Base-by-base conservation (phyloP, 2,888 invertebrate genomes). In the Brachyptera risi region DNA sequence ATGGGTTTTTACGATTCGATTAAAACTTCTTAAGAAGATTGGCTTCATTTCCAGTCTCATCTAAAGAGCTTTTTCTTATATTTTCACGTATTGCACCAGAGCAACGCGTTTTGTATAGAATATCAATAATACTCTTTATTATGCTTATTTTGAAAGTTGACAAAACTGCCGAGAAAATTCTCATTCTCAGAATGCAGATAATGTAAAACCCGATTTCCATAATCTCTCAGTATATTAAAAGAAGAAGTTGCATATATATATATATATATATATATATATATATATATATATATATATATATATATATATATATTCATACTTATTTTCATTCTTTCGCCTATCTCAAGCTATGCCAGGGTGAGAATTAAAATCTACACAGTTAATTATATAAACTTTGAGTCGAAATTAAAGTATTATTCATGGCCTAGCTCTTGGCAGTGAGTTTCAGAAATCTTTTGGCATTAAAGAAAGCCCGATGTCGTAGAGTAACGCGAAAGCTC, bases 141-240 rank as follows among this genome's bases (percentile, higher is more conserved):
- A 54, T 37, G 54, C 37, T 54, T 51, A 54, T 37, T 54, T 54
- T 54, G 37, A 54, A 54, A 54, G 54, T 54, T 54, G 35, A 54
- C 54, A 54, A 35, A 54, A 54, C 19, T 54, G 54, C 24, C 54
- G 54, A n/a, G 37, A 35, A 37, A 24, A 54, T 35, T 54, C 37
- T 54, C 37, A 54, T 54, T 54, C 37, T 35, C 19, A 21, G n/a
- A n/a, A 17, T 35, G 35, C 37, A 19, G 35, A 54, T 54, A 54
- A n/a, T n/a, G n/a, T n/a, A n/a, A n/a, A 54, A 54, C 40, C 50
- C 50, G 13, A 59, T 59, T 59, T 59, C 19, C 59, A 59, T 59
- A 59, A 59, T 59, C 59, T 21, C 40, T 4, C 31, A 59, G 49
- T 49, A 50, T 50, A 59, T 59, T 59, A 59, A 59, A 50, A 31